phyloP scores from a whole-genome alignment of 2,797 vertebrate species.

The Squalus acanthias region DNA sequence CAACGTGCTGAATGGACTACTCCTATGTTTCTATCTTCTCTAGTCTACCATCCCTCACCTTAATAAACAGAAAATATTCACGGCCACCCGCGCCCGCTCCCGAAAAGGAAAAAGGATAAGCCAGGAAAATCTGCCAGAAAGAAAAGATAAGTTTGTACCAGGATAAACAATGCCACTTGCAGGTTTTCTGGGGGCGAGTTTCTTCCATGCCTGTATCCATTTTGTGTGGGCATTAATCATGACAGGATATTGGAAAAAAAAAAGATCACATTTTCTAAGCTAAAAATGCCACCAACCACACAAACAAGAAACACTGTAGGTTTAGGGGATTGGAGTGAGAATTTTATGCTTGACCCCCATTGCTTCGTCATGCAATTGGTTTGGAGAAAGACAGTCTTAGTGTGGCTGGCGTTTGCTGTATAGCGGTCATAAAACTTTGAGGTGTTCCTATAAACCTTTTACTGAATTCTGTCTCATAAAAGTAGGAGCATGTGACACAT shows the following conservation, averaged over 20 bases:
- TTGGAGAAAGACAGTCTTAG: neutral
- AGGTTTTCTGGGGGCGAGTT: neutral
- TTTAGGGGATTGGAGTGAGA: neutral
- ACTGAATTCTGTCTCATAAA: neutral
- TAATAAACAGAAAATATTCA: neutral
- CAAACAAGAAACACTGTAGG: neutral
- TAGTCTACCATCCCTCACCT: neutral
- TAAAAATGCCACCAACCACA: neutral
- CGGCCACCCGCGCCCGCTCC: neutral
- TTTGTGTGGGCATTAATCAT: neutral
- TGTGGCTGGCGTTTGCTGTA: neutral
- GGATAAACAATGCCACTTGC: neutral
- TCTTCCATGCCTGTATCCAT: neutral
- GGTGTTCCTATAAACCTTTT: neutral
- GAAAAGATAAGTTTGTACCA: neutral
- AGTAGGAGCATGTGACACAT: neutral
- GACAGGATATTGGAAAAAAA: neutral
- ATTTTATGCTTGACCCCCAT: neutral
- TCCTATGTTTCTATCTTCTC: neutral
- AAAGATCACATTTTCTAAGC: neutral
- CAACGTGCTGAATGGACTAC: neutral
- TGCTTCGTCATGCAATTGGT: neutral
- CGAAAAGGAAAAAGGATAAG: neutral
- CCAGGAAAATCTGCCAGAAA: neutral
- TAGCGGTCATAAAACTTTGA: neutral